Conservation (phyloP, 2,113 vertebrate species). For the Peromyscus leucopus region DNA sequence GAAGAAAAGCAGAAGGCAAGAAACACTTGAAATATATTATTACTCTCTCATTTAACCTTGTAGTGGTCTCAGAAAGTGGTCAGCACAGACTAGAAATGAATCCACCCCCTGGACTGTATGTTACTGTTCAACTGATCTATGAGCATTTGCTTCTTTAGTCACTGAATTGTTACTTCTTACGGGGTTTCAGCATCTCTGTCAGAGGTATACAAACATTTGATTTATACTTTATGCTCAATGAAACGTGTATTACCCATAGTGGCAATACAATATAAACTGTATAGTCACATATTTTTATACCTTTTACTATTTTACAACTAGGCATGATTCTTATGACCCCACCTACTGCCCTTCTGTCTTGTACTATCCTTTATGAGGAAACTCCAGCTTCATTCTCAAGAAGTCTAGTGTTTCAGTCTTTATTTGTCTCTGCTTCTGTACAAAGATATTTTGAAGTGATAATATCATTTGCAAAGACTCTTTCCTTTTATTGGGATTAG, state of each 20-base stretch:
- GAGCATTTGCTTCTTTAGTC: neutral
- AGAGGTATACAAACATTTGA: constrained; percentile 20
- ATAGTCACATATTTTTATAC: constrained; percentile 38
- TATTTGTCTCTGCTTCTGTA: constrained; percentile 69
- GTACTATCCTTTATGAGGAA: neutral
- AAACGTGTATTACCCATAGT: neutral
- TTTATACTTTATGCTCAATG: constrained; percentile 56
- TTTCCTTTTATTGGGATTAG: constrained; percentile 56
- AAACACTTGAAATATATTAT: neutral
- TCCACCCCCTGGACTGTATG: neutral
- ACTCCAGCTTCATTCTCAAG: constrained; percentile 45
- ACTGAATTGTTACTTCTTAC: neutral
- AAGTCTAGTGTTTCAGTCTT: constrained; percentile 59
- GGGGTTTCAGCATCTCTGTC: neutral
- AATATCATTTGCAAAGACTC: constrained; percentile 60
- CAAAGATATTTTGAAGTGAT: constrained; percentile 74
- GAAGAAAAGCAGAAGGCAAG: neutral
- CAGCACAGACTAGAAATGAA: neutral
- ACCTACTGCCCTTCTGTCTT: constrained; percentile 12
- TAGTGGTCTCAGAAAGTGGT: neutral
- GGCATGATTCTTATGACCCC: constrained; percentile 30
- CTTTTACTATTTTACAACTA: constrained; percentile 52
- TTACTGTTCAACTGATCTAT: constrained; percentile 17
- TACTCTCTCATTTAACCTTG: constrained; percentile 20
- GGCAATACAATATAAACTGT: constrained; percentile 37